Evolutionary conservation across 2,113 vertebrate species (phyloP).

Genomic region (Podilymbus podiceps): DNA sequence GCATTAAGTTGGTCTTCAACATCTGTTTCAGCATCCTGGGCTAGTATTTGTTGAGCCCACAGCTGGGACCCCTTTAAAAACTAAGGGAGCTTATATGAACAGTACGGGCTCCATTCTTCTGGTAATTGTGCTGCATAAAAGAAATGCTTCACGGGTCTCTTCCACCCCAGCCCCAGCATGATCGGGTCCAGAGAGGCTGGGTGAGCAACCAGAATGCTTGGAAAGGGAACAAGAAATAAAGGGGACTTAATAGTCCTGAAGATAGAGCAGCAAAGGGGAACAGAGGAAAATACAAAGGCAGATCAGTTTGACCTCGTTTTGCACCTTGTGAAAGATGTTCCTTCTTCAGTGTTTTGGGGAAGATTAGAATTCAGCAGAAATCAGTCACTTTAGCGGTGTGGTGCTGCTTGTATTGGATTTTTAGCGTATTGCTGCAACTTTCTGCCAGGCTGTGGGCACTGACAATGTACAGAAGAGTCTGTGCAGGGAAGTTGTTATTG

Average conservation of each 20-base stretch:
- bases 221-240: neutral
- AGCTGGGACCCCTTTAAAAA: neutral
- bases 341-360: neutral
- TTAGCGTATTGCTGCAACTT: neutral
- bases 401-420: neutral
- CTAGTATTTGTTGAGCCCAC: neutral
- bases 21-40: neutral
- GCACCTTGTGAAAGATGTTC: neutral
- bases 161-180: neutral
- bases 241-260: neutral
- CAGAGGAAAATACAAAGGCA: neutral
- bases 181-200: neutral
- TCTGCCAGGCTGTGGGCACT: neutral
- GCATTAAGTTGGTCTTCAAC: neutral
- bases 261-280: neutral
- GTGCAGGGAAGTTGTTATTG: neutral
- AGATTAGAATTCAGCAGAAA: neutral
- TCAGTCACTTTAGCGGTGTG: neutral
- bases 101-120: neutral
- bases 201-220: neutral
- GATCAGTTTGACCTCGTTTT: neutral
- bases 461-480: neutral
- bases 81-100: too few relatives aligned
- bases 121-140: neutral
- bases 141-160: neutral